Evolutionary conservation across 2,888 invertebrate species (phyloP).

Genomic region (Polydrusus cervinus): DNA sequence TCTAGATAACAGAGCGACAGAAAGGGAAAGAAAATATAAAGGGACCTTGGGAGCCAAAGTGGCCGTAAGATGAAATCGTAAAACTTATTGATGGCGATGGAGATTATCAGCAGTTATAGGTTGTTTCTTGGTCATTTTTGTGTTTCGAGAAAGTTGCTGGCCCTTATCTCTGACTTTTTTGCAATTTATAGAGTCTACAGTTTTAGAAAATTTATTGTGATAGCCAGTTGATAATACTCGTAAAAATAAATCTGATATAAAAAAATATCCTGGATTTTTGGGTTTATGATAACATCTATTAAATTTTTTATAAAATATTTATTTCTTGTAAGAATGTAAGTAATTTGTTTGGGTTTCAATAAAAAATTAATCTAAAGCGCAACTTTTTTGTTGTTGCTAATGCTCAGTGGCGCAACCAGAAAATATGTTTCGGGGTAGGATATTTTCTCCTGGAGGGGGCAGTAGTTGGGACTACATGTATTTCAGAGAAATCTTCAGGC

Average conservation of each 20-base stretch:
- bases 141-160: constrained; percentile 67
- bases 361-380: too few relatives aligned
- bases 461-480: too few relatives aligned
- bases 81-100: constrained; percentile 69
- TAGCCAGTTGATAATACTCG: neutral
- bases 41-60: constrained; percentile 60
- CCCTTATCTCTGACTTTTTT: constrained; percentile 61
- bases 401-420: too few relatives aligned
- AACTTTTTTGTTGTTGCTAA: too few relatives aligned
- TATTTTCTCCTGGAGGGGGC: too few relatives aligned
- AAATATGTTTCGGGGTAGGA: too few relatives aligned
- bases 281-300: too few relatives aligned
- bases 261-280: too few relatives aligned
- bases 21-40: constrained; percentile 37
- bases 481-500: too few relatives aligned
- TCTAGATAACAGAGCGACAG: constrained; percentile 34
- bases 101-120: constrained; percentile 70
- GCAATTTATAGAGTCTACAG: constrained; percentile 38
- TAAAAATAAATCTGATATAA: neutral
- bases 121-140: constrained; percentile 68
- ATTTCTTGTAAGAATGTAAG: too few relatives aligned
- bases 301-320: too few relatives aligned
- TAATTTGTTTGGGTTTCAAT: too few relatives aligned
- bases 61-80: constrained; percentile 68
- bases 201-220: constrained; percentile 57